Evolutionary conservation across 2,797 vertebrate species (phyloP).

Genomic region (Leuciscus waleckii): DNA sequence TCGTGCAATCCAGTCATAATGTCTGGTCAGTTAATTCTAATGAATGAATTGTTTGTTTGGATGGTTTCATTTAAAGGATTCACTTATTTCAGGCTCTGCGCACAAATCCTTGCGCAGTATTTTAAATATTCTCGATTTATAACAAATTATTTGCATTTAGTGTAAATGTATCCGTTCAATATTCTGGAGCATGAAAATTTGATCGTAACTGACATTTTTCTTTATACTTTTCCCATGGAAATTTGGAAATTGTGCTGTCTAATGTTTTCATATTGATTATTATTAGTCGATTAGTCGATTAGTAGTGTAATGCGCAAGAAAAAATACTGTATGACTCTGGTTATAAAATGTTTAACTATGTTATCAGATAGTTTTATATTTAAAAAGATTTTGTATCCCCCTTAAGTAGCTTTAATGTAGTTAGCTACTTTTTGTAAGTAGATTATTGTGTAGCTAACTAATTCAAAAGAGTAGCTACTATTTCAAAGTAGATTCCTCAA

Average conservation of each 20-base stretch:
- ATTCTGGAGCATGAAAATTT: too few relatives aligned
- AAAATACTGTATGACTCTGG: background rate
- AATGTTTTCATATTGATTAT: too few relatives aligned
- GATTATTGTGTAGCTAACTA: background rate
- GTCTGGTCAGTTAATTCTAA: background rate
- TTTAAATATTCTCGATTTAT: background rate
- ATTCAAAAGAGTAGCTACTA: background rate
- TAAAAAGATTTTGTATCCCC: background rate
- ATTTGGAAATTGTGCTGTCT: too few relatives aligned
- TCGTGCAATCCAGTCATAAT: background rate
- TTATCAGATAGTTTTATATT: background rate
- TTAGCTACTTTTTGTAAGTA: background rate
- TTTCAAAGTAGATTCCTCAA: background rate
- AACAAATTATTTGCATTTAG: background rate
- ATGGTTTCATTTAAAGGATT: background rate
- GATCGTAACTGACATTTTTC: too few relatives aligned
- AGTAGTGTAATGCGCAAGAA: background rate
- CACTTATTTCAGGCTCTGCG: background rate
- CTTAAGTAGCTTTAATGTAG: background rate
- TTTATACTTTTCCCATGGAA: too few relatives aligned
- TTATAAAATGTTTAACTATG: background rate
- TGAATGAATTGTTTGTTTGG: background rate
- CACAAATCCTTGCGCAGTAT: background rate
- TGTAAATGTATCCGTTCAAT: background rate
- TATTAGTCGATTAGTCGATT: too few relatives aligned